Conservation (phyloP, 2,888 invertebrate genomes). For the Drosophila kambysellisi region DNA sequence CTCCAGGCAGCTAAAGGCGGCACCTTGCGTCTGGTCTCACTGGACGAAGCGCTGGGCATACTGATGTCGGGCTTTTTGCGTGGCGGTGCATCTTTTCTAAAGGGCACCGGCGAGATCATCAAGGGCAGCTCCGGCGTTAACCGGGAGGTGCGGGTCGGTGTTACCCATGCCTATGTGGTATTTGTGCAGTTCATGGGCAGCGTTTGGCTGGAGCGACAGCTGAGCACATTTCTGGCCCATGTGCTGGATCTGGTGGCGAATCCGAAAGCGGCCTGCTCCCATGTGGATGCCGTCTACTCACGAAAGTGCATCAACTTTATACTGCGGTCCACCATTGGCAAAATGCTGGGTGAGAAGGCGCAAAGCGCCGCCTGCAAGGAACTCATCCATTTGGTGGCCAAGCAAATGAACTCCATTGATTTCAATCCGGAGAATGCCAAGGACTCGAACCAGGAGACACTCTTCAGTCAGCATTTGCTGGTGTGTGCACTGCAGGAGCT, state of each 20-base stretch:
- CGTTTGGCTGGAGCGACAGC: conserved; percentile 97
- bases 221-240: conserved; percentile 94
- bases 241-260: conserved; percentile 97
- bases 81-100: conserved; percentile 97
- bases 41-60: conserved; percentile 96
- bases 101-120: conserved; percentile 97
- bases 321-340: conserved; percentile 94
- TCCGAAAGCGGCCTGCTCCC: conserved; percentile 97
- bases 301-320: conserved; percentile 99
- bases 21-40: conserved; percentile 87
- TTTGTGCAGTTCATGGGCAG: conserved; percentile 97
- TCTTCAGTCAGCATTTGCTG: conserved; percentile 95
- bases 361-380: conserved; percentile 98
- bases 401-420: conserved; percentile 98
- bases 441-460: conserved; percentile 95
- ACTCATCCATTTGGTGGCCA: conserved; percentile 94
- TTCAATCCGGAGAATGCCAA: conserved; percentile 97
- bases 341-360: conserved; percentile 98
- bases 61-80: conserved; percentile 97
- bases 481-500: conserved; percentile 97
- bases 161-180: conserved; percentile 98
- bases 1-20: conserved; percentile 76
- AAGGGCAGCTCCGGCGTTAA: conserved; percentile 97
- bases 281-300: conserved; percentile 98
- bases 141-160: conserved; percentile 97